Percentiles rank a stretch among this genome's conserved stretches.
Conservation (phyloP, 2,797 vertebrate species). For the Molossus molossus region DNA sequence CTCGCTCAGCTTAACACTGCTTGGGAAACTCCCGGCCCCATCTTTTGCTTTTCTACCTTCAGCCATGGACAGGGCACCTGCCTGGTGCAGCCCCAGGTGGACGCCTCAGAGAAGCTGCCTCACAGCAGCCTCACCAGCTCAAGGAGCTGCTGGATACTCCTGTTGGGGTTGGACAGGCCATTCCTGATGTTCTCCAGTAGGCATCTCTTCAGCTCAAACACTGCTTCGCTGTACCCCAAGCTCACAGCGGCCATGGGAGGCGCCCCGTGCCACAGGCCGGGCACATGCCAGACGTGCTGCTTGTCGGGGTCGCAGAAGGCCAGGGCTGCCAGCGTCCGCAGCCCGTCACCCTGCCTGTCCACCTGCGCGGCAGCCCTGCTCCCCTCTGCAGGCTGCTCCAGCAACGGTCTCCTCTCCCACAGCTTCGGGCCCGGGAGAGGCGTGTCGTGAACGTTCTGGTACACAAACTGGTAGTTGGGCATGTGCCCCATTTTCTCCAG, state of each 20-base stretch:
- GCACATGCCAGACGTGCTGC: conserved; percentile 87
- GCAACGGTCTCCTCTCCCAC: conserved; percentile 80
- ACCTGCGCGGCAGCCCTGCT: conserved; percentile 76
- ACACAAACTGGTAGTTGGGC: conserved; percentile 88
- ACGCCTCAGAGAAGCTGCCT: conserved; percentile 75
- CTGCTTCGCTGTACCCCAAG: conserved; percentile 89
- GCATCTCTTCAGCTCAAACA: conserved; percentile 90
- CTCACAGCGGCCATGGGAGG: conserved; percentile 89
- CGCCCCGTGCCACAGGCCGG: conserved; percentile 89
- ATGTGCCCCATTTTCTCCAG: conserved; percentile 83
- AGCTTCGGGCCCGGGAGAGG: conserved; percentile 75
- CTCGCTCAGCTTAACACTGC: background rate
- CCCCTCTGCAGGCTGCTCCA: conserved; percentile 80
- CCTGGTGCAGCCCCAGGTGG: background rate
- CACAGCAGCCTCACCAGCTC: conserved; percentile 89
- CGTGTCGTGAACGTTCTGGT: conserved; percentile 82
- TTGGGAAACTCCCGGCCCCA: background rate
- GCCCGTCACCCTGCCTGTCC: conserved; percentile 79
- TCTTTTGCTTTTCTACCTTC: background rate
- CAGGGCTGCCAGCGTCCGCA: conserved; percentile 83
- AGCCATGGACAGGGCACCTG: background rate
- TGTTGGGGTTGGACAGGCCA: conserved; percentile 83
- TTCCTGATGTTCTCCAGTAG: conserved; percentile 90
- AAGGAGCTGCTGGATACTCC: conserved; percentile 90
- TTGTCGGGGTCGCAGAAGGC: conserved; percentile 86